Conservation (phyloP, 2,888 invertebrate species). For the Limulus polyphemus region DNA sequence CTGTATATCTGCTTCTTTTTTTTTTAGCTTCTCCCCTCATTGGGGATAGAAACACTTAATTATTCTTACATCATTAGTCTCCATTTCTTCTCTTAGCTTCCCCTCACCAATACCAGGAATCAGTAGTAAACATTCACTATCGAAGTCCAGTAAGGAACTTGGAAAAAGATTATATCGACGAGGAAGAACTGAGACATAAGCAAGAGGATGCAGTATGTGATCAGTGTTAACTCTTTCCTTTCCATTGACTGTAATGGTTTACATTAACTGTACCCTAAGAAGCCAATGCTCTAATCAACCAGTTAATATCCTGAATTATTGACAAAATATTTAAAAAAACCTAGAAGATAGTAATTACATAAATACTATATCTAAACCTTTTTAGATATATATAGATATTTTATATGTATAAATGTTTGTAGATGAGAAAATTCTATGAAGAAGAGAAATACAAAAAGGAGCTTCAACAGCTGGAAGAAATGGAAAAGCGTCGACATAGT, state of each 20-base stretch:
- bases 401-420: no score
- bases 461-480: slow-evolving; percentile 80
- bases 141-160: slow-evolving; percentile 74
- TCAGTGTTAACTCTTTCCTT: no score
- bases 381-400: background rate
- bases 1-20: no score
- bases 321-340: no score
- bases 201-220: slow-evolving; percentile 78
- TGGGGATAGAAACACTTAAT: no score
- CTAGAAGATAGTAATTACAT: no score
- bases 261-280: no score
- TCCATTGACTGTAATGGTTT: no score
- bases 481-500: slow-evolving; percentile 82
- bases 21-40: no score
- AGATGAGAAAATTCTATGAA: slow-evolving; percentile 45
- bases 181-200: slow-evolving; percentile 71
- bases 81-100: slow-evolving; percentile 51
- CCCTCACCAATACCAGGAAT: slow-evolving; percentile 75
- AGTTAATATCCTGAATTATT: no score
- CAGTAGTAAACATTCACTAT: slow-evolving; percentile 89
- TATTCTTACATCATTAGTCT: no score
- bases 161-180: slow-evolving; percentile 57
- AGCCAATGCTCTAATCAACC: no score
- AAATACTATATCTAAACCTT: background rate
- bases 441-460: slow-evolving; percentile 79